Evolutionary conservation across 2,113 vertebrate genomes (phyloP), one percentile per base, ranked within the genome.

Genomic region (Platanista minor): DNA sequence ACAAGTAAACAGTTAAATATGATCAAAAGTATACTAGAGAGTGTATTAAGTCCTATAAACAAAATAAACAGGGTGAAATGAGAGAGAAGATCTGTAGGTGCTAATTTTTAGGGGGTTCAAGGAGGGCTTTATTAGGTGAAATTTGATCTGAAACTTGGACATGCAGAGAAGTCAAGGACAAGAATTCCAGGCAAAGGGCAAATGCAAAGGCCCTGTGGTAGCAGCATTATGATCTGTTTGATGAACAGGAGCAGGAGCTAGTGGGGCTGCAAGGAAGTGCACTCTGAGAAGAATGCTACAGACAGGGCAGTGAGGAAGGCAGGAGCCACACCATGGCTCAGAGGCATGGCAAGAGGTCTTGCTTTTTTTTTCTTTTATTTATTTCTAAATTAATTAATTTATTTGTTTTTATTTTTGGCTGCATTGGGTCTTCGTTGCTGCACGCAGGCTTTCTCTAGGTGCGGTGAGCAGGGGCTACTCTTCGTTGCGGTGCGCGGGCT

Each of bases 171-270:
- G 8, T 1, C 43, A 33, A 46, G n/a, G 15, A 92, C 8, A 11
- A 72, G 41, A 87, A 85, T 39, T 64, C 27, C 33, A 91, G 59
- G 92, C 64, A 90, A 67, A 78, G 8, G 17, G 14, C 39, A 83
- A 83, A 36, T 78, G 46, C 69, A 86, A 52, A 90, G 64, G 39
- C 54, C 62, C 39, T 71, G 2, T 18, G 23, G 62, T n/a, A 33
- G 46, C 2, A 25, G 46, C 14, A 11, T 0, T n/a, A 29, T 15
- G 23, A 64, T 89, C 54, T 57, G 62, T 59, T 52, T 29, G 57
- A 89, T 49, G 41, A 41, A 31, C 54, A 61, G 49, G 15, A 90
- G 52, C 31, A 49, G n/a, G 74, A 49, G 33, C 17, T 18, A 33
- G 20, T 21, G 21, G 21, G 20, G 46, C 8, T 41, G 39, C 43